Evolutionary conservation across 1,140 invertebrate species (phyloP).

Genomic region (Macrosteles quadrilineatus): DNA sequence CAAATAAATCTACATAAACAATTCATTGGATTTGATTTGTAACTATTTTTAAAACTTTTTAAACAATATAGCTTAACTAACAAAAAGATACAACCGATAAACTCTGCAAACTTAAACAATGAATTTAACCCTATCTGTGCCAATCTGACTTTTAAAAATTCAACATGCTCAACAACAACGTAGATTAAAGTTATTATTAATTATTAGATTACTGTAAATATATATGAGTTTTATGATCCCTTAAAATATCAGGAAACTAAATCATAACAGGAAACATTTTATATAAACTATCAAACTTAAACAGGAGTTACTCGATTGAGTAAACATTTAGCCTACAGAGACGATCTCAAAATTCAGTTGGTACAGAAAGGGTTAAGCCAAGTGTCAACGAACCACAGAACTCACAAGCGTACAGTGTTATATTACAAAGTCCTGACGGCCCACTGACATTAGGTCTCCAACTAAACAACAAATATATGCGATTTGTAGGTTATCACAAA

Average conservation of each 20-base stretch:
- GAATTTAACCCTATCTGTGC: background rate
- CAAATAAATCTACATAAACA: conserved; percentile 4
- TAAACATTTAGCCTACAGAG: too few species aligned
- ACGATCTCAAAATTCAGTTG: too few species aligned
- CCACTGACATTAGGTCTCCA: background rate
- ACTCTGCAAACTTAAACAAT: conserved; percentile 24
- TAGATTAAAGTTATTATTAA: too few species aligned
- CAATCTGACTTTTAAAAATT: too few species aligned
- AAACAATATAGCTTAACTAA: conserved; percentile 5
- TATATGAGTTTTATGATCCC: too few species aligned
- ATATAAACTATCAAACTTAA: too few species aligned
- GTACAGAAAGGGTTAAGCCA: background rate
- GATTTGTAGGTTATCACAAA: background rate
- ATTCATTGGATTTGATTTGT: conserved; percentile 6
- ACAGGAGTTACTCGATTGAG: too few species aligned
- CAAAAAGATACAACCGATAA: conserved; percentile 16
- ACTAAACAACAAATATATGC: background rate
- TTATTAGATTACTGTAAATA: too few species aligned
- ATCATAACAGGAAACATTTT: too few species aligned
- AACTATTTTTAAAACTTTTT: conserved; percentile 2
- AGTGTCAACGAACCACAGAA: conserved; percentile 7
- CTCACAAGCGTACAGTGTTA: conserved; percentile 14
- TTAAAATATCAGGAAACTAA: too few species aligned
- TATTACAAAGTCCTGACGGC: conserved; percentile 7
- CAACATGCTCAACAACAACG: too few species aligned